Evolutionary conservation across 2,888 invertebrate genomes (phyloP), one percentile per base, ranked within the genome.

Genomic region (Papilio elwesi): DNA sequence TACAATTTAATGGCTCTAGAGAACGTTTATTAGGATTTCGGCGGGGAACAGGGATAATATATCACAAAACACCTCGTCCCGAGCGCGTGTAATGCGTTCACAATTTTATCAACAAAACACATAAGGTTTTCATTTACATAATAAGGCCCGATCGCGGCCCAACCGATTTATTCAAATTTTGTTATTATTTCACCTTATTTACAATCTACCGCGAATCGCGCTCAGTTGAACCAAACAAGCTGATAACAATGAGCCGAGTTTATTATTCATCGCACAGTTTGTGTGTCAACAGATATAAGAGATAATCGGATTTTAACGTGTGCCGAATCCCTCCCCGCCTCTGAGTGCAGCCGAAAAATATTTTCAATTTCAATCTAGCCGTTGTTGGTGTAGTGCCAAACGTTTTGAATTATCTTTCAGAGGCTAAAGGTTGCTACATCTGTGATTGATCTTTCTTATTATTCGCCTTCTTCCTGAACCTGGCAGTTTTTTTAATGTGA

Each of bases 51-150:
- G 49, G 68, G 68, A 52, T 68, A 72, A 72, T 72, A 64, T 73
- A 65, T 74, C 70, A 76, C 47, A 57, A 49, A 68, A 73, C 75
- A 72, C 70, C 73, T 73, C 69, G 71, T 74, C 71, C 63, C 65
- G 67, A 53, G 70, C 76, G 75, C 65, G 68, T 68, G 71, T 76
- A 77, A 77, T 76, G 74, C 76, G 80, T 76, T 82, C 83, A 84
- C 85, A 89, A 87, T 89, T 87, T 88, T 88, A 88, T 87, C 86
- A 88, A 88, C 89, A 86, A 83, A 87, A 87, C 85, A 89, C 85
- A 87, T 83, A 85, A 85, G 85, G 86, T 87, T 87, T 83, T 75
- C 81, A 91, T 91, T 91, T 90, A 87, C 90, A 90, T 91, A 92
- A 90, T 90, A 87, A 87, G 82, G 82, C 80, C 76, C 78, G 77